A percentile compares a stretch with the other conserved stretches of the same genome.
phyloP scores from a whole-genome alignment of 2,113 vertebrate species.

The Neopipo cinnamomea region DNA sequence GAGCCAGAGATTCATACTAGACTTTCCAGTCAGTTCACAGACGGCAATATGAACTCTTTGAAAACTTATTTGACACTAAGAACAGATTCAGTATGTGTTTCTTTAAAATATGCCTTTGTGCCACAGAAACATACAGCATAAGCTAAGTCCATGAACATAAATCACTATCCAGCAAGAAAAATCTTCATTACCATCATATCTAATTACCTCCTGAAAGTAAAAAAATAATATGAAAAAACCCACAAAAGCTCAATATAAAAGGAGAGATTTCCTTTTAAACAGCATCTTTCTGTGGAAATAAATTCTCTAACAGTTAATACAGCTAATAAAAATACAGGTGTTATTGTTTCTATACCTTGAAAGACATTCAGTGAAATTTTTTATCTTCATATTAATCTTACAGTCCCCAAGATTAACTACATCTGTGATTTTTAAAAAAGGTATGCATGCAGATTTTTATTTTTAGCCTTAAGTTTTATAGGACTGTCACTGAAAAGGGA shows the following conservation, averaged over 20 bases:
- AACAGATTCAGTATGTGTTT: background rate
- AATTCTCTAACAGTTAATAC: background rate
- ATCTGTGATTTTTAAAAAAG: background rate
- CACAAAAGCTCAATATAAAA: background rate
- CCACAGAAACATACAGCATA: background rate
- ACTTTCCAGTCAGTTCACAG: conserved; percentile 13
- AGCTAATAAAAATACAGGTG: background rate
- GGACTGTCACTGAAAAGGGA: background rate
- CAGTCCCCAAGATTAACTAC: background rate
- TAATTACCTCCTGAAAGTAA: background rate
- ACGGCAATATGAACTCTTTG: background rate
- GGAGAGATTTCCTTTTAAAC: background rate
- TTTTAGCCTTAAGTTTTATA: background rate
- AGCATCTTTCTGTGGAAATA: background rate
- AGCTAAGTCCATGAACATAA: background rate
- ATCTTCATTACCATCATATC: background rate
- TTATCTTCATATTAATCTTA: background rate
- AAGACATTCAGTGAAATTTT: background rate
- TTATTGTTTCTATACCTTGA: background rate
- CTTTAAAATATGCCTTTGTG: background rate
- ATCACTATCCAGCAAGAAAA: background rate
- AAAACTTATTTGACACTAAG: background rate
- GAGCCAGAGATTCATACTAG: background rate
- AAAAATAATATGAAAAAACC: background rate
- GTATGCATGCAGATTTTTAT: background rate